Percentiles rank a stretch among this genome's conserved stretches.
phyloP scores from a whole-genome alignment of 64 coral and sea anemone species.

The Astreopora myriophthalma region DNA sequence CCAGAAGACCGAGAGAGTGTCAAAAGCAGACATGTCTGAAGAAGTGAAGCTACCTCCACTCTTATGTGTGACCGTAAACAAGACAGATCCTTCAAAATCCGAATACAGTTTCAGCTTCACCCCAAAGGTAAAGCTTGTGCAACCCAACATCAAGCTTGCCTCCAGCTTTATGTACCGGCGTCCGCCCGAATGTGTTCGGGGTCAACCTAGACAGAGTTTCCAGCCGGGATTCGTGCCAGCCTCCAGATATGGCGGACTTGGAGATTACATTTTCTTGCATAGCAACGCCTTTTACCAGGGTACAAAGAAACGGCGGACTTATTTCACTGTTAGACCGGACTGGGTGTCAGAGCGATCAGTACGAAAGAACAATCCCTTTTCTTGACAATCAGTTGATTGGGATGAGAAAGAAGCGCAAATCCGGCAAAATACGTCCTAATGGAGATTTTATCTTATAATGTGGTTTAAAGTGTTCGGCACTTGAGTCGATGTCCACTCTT shows the following conservation, averaged over 20 bases:
- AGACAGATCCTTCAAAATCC: conserved; percentile 17
- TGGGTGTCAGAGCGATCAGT: conserved; percentile 91
- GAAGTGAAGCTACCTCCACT: conserved; percentile 80
- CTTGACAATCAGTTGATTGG: no score
- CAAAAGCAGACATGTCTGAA: background rate
- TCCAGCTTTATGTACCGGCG: conserved; percentile 88
- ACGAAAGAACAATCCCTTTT: conserved; percentile 89
- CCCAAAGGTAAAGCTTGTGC: conserved; percentile 76
- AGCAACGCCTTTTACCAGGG: conserved; percentile 82
- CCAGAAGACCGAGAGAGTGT: background rate
- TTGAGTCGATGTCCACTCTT: no score
- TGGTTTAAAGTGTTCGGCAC: no score
- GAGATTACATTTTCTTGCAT: conserved; percentile 74
- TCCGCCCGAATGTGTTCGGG: conserved; percentile 56
- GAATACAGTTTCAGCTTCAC: conserved; percentile 82
- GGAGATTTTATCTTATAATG: no score
- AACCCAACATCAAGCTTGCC: conserved; percentile 73
- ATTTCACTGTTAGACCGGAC: conserved; percentile 88
- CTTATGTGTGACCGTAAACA: conserved; percentile 69
- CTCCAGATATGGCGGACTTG: conserved; percentile 38
- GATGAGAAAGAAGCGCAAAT: no score
- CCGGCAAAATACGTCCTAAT: no score
- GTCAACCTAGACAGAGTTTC: conserved; percentile 21
- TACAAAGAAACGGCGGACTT: conserved; percentile 32
- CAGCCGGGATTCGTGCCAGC: conserved; percentile 79